A percentile compares a stretch with the other conserved stretches of the same genome.
These are phyloP conservation scores for Xenopus tropicalis DNA, from an alignment of 2,113 vertebrate species.

Conservation along the genomic window DNA sequence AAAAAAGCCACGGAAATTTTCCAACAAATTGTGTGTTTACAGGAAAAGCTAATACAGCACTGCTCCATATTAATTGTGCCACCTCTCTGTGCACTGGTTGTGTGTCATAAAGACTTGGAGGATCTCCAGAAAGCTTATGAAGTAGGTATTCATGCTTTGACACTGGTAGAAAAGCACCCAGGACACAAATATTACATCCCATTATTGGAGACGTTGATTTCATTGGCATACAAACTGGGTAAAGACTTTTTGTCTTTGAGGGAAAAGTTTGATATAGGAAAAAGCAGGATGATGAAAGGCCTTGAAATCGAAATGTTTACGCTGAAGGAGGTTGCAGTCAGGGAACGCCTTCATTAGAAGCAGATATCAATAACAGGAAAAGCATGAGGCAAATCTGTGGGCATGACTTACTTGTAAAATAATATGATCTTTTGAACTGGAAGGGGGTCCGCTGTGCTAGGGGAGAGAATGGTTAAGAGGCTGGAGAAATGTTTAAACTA, in stretches of 20 bases:
- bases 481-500: no score
- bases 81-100: constrained; percentile 72
- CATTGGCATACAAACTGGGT: constrained; percentile 76
- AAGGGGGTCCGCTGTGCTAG: no score
- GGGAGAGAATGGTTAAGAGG: no score
- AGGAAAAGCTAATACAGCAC: constrained; percentile 77
- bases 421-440: no score
- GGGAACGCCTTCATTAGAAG: constrained; percentile 64
- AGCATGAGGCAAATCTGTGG: no score
- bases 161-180: constrained; percentile 56
- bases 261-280: constrained; percentile 64
- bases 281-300: constrained; percentile 63
- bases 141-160: constrained; percentile 69
- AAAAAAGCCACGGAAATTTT: constrained; percentile 66
- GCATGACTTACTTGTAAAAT: no score
- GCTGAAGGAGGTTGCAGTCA: constrained; percentile 84
- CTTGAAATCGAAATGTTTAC: constrained; percentile 53
- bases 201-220: constrained; percentile 76
- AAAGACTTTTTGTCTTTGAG: constrained; percentile 78
- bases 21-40: constrained; percentile 63
- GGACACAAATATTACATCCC: constrained; percentile 68
- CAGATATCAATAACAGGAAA: no score
- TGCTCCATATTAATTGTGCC: constrained; percentile 64
- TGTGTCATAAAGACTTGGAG: constrained; percentile 84
- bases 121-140: constrained; percentile 66